phyloP scores from a whole-genome alignment of 2,888 invertebrate species.

The Diadegma fenestrale region DNA sequence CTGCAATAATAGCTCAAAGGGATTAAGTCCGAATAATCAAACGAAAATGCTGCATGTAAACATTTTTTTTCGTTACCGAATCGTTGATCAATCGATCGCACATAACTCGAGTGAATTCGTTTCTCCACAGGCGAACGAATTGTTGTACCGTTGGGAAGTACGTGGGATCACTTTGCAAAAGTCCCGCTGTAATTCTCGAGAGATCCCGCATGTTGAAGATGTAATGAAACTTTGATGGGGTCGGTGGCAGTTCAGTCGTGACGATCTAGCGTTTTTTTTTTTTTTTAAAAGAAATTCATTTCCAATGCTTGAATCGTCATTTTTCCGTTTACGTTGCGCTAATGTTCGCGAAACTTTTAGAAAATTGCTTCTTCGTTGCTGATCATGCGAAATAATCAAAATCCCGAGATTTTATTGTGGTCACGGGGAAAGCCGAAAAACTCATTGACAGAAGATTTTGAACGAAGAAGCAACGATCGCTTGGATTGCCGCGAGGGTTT shows the following conservation, averaged over 20 bases:
- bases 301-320: conserved; percentile 3
- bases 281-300: no score
- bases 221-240: conserved; percentile 97
- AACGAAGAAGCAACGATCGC: neutral
- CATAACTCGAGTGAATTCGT: conserved; percentile 94
- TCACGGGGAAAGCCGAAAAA: no score
- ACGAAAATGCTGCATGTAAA: neutral
- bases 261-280: conserved; percentile 86
- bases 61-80: conserved; percentile 83
- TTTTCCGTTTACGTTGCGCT: no score
- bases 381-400: no score
- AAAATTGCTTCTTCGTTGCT: no score
- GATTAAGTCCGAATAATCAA: neutral
- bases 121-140: conserved; percentile 95
- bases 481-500: neutral
- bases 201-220: conserved; percentile 97
- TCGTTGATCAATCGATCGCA: conserved; percentile 93
- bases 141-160: conserved; percentile 89
- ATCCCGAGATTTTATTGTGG: no score
- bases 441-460: neutral
- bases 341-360: no score
- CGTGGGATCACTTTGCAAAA: conserved; percentile 91
- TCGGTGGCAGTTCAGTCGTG: conserved; percentile 93
- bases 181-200: conserved; percentile 93
- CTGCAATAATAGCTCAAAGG: conserved; percentile 81